Conservation (phyloP, 2,888 invertebrate species). For the Nomada ruficornis region DNA sequence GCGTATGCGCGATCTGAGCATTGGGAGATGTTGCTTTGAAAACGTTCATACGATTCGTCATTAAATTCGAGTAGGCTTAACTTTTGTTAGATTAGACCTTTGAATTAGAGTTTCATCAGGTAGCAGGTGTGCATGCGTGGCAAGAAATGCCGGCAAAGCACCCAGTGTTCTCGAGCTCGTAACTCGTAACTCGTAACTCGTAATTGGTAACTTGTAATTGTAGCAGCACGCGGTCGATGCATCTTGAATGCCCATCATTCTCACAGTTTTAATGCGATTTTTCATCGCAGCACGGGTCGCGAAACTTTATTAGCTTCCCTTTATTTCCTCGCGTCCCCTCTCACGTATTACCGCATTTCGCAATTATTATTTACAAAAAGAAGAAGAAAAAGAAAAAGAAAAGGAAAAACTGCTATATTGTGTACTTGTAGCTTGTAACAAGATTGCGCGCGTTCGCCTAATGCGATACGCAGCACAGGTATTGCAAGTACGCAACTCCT, state of each 20-base stretch:
- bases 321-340: neutral
- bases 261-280: conserved; percentile 30
- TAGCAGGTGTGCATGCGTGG: conserved; percentile 35
- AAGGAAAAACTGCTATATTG: conserved; percentile 13
- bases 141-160: conserved; percentile 49
- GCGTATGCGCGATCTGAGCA: too few relatives aligned
- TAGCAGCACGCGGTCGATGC: conserved; percentile 46
- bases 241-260: conserved; percentile 70
- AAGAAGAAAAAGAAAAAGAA: neutral
- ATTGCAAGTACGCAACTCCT: neutral
- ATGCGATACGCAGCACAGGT: neutral
- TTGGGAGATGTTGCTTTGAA: conserved; percentile 17
- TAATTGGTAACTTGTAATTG: neutral
- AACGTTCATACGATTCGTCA: conserved; percentile 46
- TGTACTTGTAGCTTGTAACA: neutral
- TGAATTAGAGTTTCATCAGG: conserved; percentile 38
- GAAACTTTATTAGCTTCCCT: neutral
- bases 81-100: conserved; percentile 41
- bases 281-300: conserved; percentile 12
- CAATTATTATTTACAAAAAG: conserved; percentile 45
- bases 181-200: too few relatives aligned
- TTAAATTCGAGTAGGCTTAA: conserved; percentile 40
- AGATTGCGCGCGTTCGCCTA: neutral
- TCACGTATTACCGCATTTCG: conserved; percentile 11
- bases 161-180: conserved; percentile 17